Evolutionary conservation across 1,140 invertebrate species (phyloP).

Genomic region (Myzus persicae): DNA sequence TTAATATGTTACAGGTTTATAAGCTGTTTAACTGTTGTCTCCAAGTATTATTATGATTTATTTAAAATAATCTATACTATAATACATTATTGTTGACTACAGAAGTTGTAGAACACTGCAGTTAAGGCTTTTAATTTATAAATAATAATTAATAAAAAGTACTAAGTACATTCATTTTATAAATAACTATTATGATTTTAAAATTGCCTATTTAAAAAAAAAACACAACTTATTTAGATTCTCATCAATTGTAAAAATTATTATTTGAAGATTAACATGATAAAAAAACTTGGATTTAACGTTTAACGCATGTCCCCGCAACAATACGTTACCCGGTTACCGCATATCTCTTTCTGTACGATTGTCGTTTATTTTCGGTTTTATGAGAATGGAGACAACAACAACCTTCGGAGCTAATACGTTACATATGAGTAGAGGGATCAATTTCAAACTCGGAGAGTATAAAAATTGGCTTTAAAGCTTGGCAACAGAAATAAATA

Average conservation of each 20-base stretch:
- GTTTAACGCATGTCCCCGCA: too few species aligned
- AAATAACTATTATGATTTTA: background rate
- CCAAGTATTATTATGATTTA: too few species aligned
- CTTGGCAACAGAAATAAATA: constrained; percentile 33
- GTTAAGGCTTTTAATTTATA: too few species aligned
- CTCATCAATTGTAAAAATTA: background rate
- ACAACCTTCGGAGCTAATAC: constrained; percentile 16
- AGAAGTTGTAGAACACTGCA: too few species aligned
- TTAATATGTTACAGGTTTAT: too few species aligned
- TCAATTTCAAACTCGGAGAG: constrained; percentile 34
- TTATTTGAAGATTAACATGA: background rate
- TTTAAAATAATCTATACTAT: too few species aligned
- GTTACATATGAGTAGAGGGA: constrained; percentile 26
- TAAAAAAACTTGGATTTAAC: background rate
- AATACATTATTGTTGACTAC: too few species aligned
- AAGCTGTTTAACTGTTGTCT: too few species aligned
- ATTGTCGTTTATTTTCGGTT: constrained; percentile 23
- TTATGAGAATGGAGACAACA: constrained; percentile 16
- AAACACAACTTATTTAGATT: background rate
- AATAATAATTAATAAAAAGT: too few species aligned
- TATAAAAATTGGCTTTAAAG: constrained; percentile 47
- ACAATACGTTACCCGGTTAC: background rate
- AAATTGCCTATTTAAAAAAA: background rate
- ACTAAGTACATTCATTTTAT: background rate
- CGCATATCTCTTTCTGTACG: background rate